Evolutionary conservation across 2,113 vertebrate genomes (phyloP).

Genomic region (Tonatia bakeri): DNA sequence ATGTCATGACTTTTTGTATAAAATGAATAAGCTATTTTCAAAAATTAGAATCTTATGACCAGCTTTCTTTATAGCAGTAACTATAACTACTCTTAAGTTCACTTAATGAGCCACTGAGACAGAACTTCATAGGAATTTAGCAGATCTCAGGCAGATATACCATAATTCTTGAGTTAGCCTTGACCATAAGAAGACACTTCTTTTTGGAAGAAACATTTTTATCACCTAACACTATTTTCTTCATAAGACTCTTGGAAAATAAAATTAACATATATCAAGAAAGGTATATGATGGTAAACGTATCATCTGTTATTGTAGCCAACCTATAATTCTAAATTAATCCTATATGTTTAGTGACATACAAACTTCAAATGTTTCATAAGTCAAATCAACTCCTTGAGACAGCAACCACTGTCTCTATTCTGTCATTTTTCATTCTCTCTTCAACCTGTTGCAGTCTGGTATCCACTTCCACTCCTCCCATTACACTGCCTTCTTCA

Average conservation of each 20-base stretch:
- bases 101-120: not conserved
- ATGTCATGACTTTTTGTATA: not conserved
- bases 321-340: not conserved
- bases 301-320: not conserved
- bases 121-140: not conserved
- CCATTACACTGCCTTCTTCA: slow-evolving; percentile 14
- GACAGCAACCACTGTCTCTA: not conserved
- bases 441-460: not conserved
- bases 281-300: not conserved
- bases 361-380: not conserved
- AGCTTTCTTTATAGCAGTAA: not conserved
- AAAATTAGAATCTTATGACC: not conserved
- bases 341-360: not conserved
- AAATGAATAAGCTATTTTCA: not conserved
- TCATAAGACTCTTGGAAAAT: not conserved
- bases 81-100: not conserved
- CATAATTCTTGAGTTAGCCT: slow-evolving; percentile 13
- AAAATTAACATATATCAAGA: not conserved
- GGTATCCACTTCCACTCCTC: not conserved
- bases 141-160: not conserved
- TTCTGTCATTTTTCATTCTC: not conserved
- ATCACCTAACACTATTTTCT: not conserved
- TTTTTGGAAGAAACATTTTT: not conserved
- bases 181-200: not conserved
- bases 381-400: not conserved